phyloP scores from a whole-genome alignment of 2,113 vertebrate genomes.

The Centrocercus urophasianus region DNA sequence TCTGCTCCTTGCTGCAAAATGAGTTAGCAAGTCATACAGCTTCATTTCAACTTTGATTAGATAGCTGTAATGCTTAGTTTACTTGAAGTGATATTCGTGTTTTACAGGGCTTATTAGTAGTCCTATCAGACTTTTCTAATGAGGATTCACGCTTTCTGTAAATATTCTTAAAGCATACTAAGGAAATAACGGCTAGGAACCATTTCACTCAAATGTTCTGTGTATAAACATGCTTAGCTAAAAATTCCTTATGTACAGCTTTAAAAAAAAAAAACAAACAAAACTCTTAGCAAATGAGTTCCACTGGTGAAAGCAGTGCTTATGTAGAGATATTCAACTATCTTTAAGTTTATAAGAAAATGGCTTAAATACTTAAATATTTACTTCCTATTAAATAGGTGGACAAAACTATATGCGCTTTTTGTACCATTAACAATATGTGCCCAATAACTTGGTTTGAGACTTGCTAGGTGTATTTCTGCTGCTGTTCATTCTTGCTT shows the following conservation, averaged over 20 bases:
- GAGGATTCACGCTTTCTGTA: background rate
- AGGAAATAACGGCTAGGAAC: background rate
- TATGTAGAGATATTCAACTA: fast-evolving
- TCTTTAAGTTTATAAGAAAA: background rate
- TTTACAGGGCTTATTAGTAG: background rate
- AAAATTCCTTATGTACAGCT: background rate
- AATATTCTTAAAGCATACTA: background rate
- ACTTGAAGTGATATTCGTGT: background rate
- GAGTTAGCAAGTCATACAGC: background rate
- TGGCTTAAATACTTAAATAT: background rate
- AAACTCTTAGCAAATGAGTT: background rate
- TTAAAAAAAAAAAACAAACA: background rate
- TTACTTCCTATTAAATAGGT: background rate
- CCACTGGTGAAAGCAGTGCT: background rate
- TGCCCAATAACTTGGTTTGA: background rate
- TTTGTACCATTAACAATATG: background rate
- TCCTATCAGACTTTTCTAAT: background rate
- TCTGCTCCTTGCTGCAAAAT: background rate
- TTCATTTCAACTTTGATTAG: background rate
- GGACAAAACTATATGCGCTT: background rate
- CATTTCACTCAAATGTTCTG: background rate
- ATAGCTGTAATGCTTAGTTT: background rate
- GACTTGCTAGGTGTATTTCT: background rate
- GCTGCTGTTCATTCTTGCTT: background rate
- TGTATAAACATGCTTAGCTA: background rate